These are phyloP conservation scores for Anguilla japonica DNA, from an alignment of 2,113 vertebrate species.

Conservation along the genomic window DNA sequence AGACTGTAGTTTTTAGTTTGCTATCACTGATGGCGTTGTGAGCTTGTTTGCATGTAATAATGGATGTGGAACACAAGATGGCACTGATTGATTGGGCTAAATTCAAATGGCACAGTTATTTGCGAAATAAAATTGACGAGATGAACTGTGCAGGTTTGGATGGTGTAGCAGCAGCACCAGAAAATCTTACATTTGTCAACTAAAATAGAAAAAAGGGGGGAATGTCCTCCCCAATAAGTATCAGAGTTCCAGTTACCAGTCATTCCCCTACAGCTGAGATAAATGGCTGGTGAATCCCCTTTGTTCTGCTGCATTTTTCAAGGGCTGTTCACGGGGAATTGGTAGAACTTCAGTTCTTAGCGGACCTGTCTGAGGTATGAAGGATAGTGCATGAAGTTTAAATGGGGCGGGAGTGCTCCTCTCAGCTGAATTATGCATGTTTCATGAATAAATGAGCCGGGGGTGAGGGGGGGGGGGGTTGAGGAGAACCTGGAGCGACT, in stretches of 20 bases:
- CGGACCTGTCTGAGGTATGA: background rate
- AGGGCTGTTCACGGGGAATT: background rate
- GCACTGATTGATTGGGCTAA: background rate
- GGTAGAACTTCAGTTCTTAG: background rate
- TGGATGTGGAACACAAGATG: background rate
- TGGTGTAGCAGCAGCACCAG: background rate
- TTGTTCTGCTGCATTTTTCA: background rate
- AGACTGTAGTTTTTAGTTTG: background rate
- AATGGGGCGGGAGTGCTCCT: background rate
- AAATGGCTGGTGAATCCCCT: background rate
- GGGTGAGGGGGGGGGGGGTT: background rate
- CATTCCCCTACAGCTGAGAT: background rate
- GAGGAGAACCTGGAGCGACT: background rate
- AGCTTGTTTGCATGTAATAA: background rate
- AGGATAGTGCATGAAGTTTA: background rate
- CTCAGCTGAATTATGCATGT: constrained; percentile 20
- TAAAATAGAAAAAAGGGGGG: no score
- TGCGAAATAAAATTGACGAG: no score
- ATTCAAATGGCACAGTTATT: background rate
- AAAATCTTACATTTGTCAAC: background rate
- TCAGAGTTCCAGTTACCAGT: background rate
- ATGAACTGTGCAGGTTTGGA: background rate
- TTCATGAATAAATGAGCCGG: constrained; percentile 11
- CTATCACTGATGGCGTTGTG: background rate
- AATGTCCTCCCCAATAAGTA: background rate